Base-by-base conservation (phyloP, 2,888 invertebrate species). In the Andrena trimmerana region DNA sequence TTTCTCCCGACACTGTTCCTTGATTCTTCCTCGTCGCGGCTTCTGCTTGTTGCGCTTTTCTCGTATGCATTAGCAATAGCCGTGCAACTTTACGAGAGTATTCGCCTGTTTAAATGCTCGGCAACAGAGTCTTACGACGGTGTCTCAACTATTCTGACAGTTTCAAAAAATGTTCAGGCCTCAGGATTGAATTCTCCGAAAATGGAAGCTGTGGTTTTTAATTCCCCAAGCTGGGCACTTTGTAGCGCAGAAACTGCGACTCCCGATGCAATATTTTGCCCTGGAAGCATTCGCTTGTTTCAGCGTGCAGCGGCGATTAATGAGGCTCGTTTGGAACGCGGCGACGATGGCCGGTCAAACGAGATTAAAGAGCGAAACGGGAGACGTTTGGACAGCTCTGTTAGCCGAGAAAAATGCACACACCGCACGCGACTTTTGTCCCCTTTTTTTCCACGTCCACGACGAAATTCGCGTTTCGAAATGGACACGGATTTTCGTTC, bases 321-420 rank as follows among this genome's bases (percentile, higher is more conserved):
- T 80, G 80, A 71, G 42, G 27, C 42, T 79, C 80, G 79, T 80
- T 80, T 66, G 31, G 66, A 71, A 31, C 42, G 59, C 20, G 60
- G 42, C 73, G n/a, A 65, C 60, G 33, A 50, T 57, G 54, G 54
- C 33, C 20, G 54, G 72, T 81, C 81, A 72, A 81, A 81, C 54
- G 72, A 72, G 81, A 81, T 81, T 80, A 81, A 81, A 81, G 71
- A 52, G 71, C 66, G 54, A 67, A 81, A 80, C 66, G 71, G 57
- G 80, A 74, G 65, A 75, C 69, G 75, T 57, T 74, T 81, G 81
- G 81, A 74, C 81, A 81, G 73, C 74, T 57, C 72, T 77, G 60
- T 72, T 72, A 71, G 60, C 7, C 66, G 72, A 57, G 81, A 80
- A 80, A 81, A 66, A 81, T 80, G 72, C 66, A 36, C 36, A 33